Base-by-base conservation (phyloP, 2,113 vertebrate species). In the Hucho hucho region DNA sequence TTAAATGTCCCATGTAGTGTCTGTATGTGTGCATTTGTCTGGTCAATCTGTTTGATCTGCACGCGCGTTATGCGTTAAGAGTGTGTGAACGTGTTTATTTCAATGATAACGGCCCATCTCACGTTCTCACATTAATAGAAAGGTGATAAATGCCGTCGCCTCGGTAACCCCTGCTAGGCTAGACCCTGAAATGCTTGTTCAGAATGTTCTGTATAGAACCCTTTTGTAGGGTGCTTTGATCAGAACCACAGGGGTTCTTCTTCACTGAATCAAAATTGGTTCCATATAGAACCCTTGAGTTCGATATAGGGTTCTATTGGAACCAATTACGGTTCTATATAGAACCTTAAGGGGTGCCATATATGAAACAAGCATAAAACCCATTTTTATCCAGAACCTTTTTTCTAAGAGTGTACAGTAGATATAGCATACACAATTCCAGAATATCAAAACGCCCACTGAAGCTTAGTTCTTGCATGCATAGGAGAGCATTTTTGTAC, bases 81-180 rank as follows among this genome's bases (percentile, higher is more conserved):
- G 20, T 37, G 77, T 26, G 49, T 79, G 29, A 49, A 79, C 47
- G 70, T 84, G 90, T 89, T 86, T 86, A 87, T 87, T 81, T 80
- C 72, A 76, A 83, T 82, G 87, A 88, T 87, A 86, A 90, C 70
- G 84, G 74, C 80, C 78, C 78, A 85, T 81, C 85, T 88, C 81
- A 84, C 78, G 73, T 84, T 83, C 79, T 82, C 83, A 82, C 83
- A 81, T 89, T 82, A 87, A 88, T 89, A 72, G 79, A 82, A 89
- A 82, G 85, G 88, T 85, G 88, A 87, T 86, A 90, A 86, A 89
- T 86, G 70, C 83, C 88, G 79, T n/a, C 70, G 69, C 79, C 77
- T 79, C 68, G 77, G 76, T 64, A 79, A 77, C 77, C 75, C 79
- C 77, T 72, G 78, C 70, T 58, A 75, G 69, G 77, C 69, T 28